A percentile compares a stretch with the other conserved stretches of the same genome.
These are phyloP conservation scores for Cenopis cana DNA, from an alignment of 2,888 invertebrate genomes.

Conservation along the genomic window DNA sequence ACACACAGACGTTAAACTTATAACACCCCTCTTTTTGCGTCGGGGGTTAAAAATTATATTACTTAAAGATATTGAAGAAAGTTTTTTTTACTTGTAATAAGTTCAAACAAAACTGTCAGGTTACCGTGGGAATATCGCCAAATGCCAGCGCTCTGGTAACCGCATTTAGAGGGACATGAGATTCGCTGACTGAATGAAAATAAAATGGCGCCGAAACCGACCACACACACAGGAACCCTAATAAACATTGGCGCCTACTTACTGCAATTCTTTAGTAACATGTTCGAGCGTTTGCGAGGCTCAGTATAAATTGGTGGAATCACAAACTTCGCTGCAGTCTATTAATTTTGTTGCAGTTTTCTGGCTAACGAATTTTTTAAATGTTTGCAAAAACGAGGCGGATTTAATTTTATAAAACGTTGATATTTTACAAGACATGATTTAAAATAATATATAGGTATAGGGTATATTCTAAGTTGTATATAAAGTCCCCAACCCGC, in stretches of 20 bases:
- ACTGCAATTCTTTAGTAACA: conserved; percentile 40
- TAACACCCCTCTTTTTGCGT: no score
- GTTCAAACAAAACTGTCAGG: not conserved
- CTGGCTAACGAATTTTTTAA: conserved; percentile 34
- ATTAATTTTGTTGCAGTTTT: conserved; percentile 45
- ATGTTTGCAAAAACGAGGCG: conserved; percentile 9
- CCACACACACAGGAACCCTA: conserved; percentile 43
- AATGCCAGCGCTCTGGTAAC: conserved; percentile 42
- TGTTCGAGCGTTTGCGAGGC: conserved; percentile 27
- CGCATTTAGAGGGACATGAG: conserved; percentile 47
- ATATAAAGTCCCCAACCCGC: no score
- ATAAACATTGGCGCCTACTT: conserved; percentile 30
- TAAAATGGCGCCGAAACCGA: conserved; percentile 43
- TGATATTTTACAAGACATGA: not conserved
- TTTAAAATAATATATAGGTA: not conserved
- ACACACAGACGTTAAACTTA: no score
- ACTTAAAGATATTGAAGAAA: no score
- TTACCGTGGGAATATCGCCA: conserved; percentile 44
- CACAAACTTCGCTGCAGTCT: conserved; percentile 39
- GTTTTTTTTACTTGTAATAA: not conserved
- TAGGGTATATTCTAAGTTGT: no score
- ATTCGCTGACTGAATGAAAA: conserved; percentile 49
- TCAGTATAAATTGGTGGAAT: conserved; percentile 44
- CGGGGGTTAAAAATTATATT: no score
- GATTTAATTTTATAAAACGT: conserved; percentile 31